Conservation (phyloP, 2,797 vertebrate species). For the Mus minutoides region DNA sequence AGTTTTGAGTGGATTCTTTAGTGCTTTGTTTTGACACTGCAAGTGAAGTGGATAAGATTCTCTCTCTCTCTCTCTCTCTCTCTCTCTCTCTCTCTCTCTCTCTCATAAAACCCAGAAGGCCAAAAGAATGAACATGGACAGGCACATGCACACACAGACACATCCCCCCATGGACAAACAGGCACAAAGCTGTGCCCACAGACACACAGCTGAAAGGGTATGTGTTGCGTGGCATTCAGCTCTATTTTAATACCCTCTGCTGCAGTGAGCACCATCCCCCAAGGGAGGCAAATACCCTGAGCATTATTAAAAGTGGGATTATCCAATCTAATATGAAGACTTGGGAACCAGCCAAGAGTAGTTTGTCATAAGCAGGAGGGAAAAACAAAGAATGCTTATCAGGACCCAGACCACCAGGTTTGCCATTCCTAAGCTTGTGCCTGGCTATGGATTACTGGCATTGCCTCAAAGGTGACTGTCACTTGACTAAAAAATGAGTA, state of each 20-base stretch:
- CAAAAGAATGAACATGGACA: neutral
- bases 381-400: constrained; percentile 79
- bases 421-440: neutral
- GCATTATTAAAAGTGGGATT: constrained; percentile 84
- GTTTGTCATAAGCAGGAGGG: constrained; percentile 69
- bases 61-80: neutral
- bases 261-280: constrained; percentile 61
- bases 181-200: constrained; percentile 58
- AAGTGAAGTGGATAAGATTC: constrained; percentile 15
- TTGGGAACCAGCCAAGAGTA: constrained; percentile 81
- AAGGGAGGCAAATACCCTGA: constrained; percentile 77
- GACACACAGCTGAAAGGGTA: constrained; percentile 71
- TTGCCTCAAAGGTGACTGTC: constrained; percentile 53
- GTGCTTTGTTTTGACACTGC: constrained; percentile 55
- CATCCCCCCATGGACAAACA: constrained; percentile 37
- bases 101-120: constrained; percentile 28
- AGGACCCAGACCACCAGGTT: constrained; percentile 37
- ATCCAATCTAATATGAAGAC: constrained; percentile 82
- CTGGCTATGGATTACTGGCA: constrained; percentile 50
- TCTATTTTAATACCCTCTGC: constrained; percentile 74
- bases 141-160: neutral
- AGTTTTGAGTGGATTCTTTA: constrained; percentile 40
- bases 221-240: constrained; percentile 72
- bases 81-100: neutral
- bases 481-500: neutral